phyloP scores from a whole-genome alignment of 2,888 invertebrate genomes.

The Pollenia angustigena region DNA sequence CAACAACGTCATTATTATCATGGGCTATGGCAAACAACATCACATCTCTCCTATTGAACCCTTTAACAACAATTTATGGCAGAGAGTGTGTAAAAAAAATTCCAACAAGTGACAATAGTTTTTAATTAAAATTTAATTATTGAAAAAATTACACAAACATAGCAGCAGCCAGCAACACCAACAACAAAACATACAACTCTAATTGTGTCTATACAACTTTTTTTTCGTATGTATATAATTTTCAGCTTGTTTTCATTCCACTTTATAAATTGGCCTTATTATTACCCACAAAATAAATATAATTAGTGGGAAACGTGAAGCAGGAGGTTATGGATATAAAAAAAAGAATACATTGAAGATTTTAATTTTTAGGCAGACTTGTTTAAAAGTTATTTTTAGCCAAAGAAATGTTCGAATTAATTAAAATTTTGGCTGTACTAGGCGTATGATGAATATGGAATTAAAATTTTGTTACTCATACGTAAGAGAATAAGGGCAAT shows the following conservation, averaged over 20 bases:
- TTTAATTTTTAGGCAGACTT: neutral
- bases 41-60: conserved; percentile 39
- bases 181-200: conserved; percentile 26
- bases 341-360: neutral
- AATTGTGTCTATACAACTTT: conserved; percentile 46
- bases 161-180: conserved; percentile 38
- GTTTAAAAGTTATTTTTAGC: neutral
- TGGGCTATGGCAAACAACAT: conserved; percentile 41
- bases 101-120: conserved; percentile 68
- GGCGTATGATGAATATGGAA: conserved; percentile 18
- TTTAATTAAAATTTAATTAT: conserved; percentile 72
- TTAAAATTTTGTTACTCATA: neutral
- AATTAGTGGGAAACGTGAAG: conserved; percentile 21
- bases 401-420: neutral
- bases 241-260: neutral
- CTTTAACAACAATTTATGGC: neutral
- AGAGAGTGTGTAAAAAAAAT: neutral
- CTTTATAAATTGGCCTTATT: conserved; percentile 32
- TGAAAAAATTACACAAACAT: conserved; percentile 7
- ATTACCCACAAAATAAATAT: conserved; percentile 38
- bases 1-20: conserved; percentile 6
- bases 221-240: conserved; percentile 7
- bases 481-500: neutral
- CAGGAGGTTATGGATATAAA: neutral
- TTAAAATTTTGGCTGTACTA: neutral